Evolutionary conservation across 2,113 vertebrate genomes (phyloP).

Genomic region (Spheniscus mendiculus): DNA sequence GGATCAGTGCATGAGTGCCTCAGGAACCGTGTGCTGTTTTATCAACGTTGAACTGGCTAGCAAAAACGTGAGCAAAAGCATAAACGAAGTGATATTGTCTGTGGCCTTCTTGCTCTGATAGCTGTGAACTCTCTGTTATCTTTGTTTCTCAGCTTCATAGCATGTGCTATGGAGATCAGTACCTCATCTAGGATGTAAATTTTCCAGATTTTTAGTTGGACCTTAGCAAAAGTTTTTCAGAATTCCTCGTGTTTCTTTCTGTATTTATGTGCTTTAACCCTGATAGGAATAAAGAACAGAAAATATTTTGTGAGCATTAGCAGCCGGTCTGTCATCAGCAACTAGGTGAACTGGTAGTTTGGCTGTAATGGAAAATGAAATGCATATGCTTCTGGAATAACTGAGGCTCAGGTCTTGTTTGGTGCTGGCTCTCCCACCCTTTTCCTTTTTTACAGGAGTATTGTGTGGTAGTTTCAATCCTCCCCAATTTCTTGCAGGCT

Average conservation of each 20-base stretch:
- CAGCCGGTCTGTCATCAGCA: not conserved
- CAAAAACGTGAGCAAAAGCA: not conserved
- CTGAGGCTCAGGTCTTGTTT: not conserved
- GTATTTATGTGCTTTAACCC: not conserved
- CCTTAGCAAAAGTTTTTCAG: not conserved
- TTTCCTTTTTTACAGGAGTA: not conserved
- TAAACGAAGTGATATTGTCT: rapidly evolving
- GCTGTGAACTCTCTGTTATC: not conserved
- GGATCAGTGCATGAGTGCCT: not conserved
- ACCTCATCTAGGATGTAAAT: not conserved
- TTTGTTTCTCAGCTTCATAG: not conserved
- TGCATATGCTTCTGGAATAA: not conserved
- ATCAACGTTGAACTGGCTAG: rapidly evolving
- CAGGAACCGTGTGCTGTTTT: not conserved
- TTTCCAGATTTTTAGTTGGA: not conserved
- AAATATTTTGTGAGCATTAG: not conserved
- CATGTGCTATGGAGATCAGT: not conserved
- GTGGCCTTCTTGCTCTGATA: not conserved
- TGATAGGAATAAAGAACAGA: not conserved
- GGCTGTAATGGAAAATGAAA: not conserved
- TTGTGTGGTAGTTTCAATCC: not conserved
- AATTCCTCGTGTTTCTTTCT: not conserved
- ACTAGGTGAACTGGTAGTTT: not conserved
- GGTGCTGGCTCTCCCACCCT: not conserved
- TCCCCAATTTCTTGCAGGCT: rapidly evolving